These are phyloP conservation scores for Parnassius orleans DNA, from an alignment of 2,888 invertebrate genomes.

Conservation along the genomic window DNA sequence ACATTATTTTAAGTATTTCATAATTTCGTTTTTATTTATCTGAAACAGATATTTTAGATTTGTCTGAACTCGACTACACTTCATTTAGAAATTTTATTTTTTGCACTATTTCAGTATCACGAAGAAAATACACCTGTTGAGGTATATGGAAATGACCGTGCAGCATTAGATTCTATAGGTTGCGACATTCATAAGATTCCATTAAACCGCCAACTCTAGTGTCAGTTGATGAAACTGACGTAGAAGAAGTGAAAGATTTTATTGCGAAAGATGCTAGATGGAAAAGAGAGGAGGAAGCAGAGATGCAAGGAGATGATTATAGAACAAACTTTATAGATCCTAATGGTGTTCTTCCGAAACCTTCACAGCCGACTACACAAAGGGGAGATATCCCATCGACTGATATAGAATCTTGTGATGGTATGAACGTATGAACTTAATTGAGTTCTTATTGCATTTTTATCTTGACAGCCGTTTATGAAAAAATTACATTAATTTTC, in stretches of 20 bases:
- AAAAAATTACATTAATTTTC: no score
- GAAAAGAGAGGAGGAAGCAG: slow-evolving; percentile 59
- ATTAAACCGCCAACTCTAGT: slow-evolving; percentile 52
- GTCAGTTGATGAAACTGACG: slow-evolving; percentile 55
- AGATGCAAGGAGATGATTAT: slow-evolving; percentile 69
- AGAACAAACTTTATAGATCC: slow-evolving; percentile 60
- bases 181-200: slow-evolving; percentile 56
- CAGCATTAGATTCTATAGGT: slow-evolving; percentile 73
- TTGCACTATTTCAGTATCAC: slow-evolving; percentile 69
- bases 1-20: no score
- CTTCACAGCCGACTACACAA: slow-evolving; percentile 42
- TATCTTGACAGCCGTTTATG: no score
- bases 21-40: no score
- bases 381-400: slow-evolving; percentile 70
- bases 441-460: no score
- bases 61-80: no score
- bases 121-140: slow-evolving; percentile 81
- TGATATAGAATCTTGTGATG: slow-evolving; percentile 71
- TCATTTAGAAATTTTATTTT: no score
- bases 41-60: no score
- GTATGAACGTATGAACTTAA: slow-evolving; percentile 37
- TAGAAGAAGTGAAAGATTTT: slow-evolving; percentile 64
- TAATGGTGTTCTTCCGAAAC: slow-evolving; percentile 46
- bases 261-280: slow-evolving; percentile 56
- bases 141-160: slow-evolving; percentile 72